Evolutionary conservation across 2,888 invertebrate species (phyloP).

Genomic region (Actias luna): DNA sequence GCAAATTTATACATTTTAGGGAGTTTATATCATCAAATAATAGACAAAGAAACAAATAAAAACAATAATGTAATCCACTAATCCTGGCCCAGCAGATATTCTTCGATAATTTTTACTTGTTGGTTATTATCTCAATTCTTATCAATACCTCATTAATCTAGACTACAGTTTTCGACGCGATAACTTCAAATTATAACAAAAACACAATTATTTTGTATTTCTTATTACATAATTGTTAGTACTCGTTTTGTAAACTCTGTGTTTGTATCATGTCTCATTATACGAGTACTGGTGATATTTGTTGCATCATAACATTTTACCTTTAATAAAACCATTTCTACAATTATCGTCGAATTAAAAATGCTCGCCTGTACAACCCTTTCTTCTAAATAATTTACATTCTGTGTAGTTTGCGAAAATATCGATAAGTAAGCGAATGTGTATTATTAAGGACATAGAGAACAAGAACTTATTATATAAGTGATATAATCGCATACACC

Average conservation of each 20-base stretch:
- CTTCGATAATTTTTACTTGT: neutral
- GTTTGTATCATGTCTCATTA: neutral
- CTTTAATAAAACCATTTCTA: neutral
- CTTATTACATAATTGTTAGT: neutral
- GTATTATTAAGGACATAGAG: no score
- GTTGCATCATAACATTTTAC: neutral
- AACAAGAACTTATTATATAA: no score
- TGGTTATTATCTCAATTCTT: neutral
- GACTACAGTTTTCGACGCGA: neutral
- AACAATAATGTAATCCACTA: neutral
- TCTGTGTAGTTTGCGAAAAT: no score
- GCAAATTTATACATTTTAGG: no score
- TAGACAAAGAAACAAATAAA: neutral
- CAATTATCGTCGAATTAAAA: no score
- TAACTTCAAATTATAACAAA: neutral
- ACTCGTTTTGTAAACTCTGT: neutral
- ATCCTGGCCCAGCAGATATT: neutral
- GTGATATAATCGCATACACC: no score
- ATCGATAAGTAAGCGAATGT: no score
- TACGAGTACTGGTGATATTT: neutral
- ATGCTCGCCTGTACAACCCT: no score
- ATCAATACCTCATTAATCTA: neutral
- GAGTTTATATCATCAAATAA: neutral
- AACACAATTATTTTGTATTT: neutral
- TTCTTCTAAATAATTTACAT: no score